These are phyloP conservation scores for Atta colombica DNA, from an alignment of 1,140 invertebrate species.

Conservation along the genomic window DNA sequence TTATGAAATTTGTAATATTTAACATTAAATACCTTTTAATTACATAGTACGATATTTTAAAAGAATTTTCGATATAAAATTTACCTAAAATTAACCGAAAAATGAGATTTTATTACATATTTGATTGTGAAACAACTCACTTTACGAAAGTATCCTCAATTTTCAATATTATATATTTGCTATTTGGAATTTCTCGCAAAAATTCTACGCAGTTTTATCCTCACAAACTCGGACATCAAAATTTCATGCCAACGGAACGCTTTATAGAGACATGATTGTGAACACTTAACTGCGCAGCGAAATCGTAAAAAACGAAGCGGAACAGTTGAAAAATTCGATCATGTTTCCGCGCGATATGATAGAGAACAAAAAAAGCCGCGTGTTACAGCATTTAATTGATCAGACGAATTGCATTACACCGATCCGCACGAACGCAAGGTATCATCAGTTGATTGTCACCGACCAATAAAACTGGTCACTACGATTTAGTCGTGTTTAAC, in stretches of 20 bases:
- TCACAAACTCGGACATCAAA: slow-evolving; percentile 25
- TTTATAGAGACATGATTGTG: slow-evolving; percentile 31
- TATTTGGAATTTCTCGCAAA: slow-evolving; percentile 3
- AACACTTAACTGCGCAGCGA: slow-evolving; percentile 24
- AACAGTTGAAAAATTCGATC: slow-evolving; percentile 31
- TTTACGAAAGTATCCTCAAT: neutral
- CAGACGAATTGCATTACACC: slow-evolving; percentile 37
- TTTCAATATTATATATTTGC: neutral
- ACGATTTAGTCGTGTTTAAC: slow-evolving; percentile 53
- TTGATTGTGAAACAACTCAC: neutral
- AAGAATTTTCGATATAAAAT: neutral
- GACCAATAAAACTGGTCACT: slow-evolving; percentile 15
- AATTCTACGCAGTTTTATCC: neutral
- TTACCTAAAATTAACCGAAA: neutral
- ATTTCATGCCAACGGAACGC: slow-evolving; percentile 22
- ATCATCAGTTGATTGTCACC: slow-evolving; percentile 46
- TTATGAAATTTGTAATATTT: neutral
- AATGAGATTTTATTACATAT: neutral
- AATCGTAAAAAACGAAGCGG: slow-evolving; percentile 7
- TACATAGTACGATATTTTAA: neutral
- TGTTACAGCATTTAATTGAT: slow-evolving; percentile 38
- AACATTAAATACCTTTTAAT: neutral
- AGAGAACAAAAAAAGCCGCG: slow-evolving; percentile 1
- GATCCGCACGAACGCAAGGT: slow-evolving; percentile 3
- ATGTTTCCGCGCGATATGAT: neutral